A percentile compares a stretch with the other conserved stretches of the same genome.
These are phyloP conservation scores for Eurois occulta DNA, from an alignment of 2,888 invertebrate genomes.

Conservation along the genomic window DNA sequence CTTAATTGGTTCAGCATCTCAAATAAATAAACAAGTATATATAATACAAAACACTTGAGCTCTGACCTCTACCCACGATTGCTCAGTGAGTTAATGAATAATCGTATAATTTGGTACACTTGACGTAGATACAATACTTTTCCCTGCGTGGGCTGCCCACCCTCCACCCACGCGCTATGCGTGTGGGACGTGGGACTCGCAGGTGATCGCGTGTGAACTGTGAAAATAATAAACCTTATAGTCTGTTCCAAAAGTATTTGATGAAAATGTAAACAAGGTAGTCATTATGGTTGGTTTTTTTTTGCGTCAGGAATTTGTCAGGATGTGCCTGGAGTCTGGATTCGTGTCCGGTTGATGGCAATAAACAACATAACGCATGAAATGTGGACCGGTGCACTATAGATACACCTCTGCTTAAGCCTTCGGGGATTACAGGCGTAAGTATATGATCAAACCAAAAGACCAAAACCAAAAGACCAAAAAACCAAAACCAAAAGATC, in stretches of 20 bases:
- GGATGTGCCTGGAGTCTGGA: neutral
- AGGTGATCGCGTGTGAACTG: conserved; percentile 26
- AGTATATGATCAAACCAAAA: neutral
- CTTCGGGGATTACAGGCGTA: neutral
- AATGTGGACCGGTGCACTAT: neutral
- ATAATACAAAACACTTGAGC: neutral
- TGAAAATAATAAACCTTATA: neutral
- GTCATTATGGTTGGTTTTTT: neutral
- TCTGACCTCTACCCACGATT: conserved; percentile 12
- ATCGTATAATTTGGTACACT: conserved; percentile 23
- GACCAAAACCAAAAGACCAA: too few species aligned
- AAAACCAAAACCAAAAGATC: too few species aligned
- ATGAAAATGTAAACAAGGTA: neutral
- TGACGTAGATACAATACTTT: conserved; percentile 34
- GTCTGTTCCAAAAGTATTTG: neutral
- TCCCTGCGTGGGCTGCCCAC: conserved; percentile 25
- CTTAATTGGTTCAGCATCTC: neutral
- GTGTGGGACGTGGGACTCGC: conserved; percentile 3
- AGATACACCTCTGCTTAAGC: neutral
- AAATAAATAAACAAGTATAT: neutral
- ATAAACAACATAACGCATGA: neutral
- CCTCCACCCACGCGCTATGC: conserved; percentile 33
- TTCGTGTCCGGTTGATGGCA: neutral
- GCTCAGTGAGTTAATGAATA: conserved; percentile 42
- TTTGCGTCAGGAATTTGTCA: neutral